Conservation (phyloP, 2,113 vertebrate genomes). For the Chaetops frenatus region DNA sequence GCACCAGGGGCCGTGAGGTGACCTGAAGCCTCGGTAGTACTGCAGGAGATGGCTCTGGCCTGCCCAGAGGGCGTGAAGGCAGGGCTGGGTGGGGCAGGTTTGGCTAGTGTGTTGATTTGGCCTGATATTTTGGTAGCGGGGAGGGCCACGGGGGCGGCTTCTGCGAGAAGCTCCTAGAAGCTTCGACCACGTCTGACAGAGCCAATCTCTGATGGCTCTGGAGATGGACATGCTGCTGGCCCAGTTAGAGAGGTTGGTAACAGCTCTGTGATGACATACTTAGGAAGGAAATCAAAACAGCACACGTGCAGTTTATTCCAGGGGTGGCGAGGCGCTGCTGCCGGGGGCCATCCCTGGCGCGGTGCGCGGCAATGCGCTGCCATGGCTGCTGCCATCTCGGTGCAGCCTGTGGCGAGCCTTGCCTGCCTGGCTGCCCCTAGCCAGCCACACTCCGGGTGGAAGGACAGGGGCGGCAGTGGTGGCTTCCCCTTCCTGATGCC, state of each 20-base stretch:
- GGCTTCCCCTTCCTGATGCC: accelerated
- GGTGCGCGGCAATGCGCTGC: accelerated
- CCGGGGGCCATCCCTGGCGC: no score
- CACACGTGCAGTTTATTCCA: accelerated
- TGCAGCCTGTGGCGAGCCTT: accelerated
- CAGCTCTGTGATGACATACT: not conserved
- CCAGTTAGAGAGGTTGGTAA: not conserved
- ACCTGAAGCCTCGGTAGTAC: no score
- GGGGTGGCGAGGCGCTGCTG: accelerated
- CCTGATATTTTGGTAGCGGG: not conserved
- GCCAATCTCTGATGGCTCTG: not conserved
- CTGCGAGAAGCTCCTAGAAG: not conserved
- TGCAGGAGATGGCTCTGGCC: not conserved
- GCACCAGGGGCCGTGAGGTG: accelerated
- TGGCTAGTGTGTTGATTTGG: not conserved
- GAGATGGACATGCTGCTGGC: no score
- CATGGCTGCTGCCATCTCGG: not conserved
- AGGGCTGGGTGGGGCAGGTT: not conserved
- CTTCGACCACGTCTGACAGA: not conserved
- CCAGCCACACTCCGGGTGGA: not conserved
- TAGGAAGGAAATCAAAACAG: not conserved
- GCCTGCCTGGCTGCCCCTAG: not conserved
- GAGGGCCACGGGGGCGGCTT: no score
- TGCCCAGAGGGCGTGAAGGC: not conserved
- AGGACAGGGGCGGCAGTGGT: no score